Evolutionary conservation across 1,140 invertebrate genomes (phyloP), one percentile per base, ranked within the genome.

Genomic region (Chrysomallon squamiferum): DNA sequence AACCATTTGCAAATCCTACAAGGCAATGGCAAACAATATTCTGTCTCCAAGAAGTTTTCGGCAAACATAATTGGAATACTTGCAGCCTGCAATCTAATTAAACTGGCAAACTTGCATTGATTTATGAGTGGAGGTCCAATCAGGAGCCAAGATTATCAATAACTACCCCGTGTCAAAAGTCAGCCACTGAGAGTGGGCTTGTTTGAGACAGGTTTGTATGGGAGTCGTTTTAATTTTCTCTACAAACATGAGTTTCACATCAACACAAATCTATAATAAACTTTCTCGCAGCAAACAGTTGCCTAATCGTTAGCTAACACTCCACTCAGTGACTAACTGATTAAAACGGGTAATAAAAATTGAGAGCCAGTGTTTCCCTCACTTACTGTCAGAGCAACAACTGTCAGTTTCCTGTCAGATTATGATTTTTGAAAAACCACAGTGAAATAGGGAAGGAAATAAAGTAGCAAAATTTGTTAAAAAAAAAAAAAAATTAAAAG

Each of bases 61-160:
- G 33, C 52, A 45, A 66, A 63, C 54, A 68, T 68, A 68, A 68
- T 68, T 62, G 54, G 45, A 68, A 68, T 58, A 63, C 52, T 62
- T 59, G 52, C 35, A 38, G 43, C 52, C 60, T 62, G 50, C 60
- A 59, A 68, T 68, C 66, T 62, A 68, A 68, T 68, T 68, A 68
- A 68, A 68, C 52, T 68, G 50, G 52, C 59, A 68, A 68, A 62
- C 52, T 54, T 57, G 18, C 56, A 68, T 68, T 68, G 66, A 68
- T 68, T 68, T 61, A 41, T 45, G 33, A 7, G 22, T 18, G 32
- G 13, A 43, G 66, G 50, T 57, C 66, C 66, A 68, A 68, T 68
- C 66, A 63, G 38, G 54, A 43, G 52, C 29, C 43, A 41, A 38
- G 60, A 59, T 62, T 68, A 62, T 63, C 66, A 68, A 68, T 68